A percentile compares a stretch with the other conserved stretches of the same genome.
Evolutionary conservation across 1,140 invertebrate species (phyloP).

Genomic region (Drosophila repletoides): DNA sequence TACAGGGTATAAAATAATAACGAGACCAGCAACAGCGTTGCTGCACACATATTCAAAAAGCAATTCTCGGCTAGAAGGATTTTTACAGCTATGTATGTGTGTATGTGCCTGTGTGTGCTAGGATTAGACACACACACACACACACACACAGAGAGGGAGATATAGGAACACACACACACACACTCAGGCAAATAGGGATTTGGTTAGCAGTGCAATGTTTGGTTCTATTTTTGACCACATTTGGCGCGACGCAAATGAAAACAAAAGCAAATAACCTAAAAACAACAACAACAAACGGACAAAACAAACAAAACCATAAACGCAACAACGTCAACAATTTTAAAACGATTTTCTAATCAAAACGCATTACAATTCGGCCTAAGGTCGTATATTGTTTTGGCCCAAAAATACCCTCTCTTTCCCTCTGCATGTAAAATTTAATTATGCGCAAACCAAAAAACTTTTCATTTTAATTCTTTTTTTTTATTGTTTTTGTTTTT

Average conservation of each 20-base stretch:
- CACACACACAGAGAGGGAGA: too few relatives aligned
- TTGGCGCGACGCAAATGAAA: constrained; percentile 44
- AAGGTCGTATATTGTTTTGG: constrained; percentile 13
- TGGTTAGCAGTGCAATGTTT: constrained; percentile 11
- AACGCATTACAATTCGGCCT: constrained; percentile 48
- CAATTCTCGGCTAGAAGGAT: constrained; percentile 63
- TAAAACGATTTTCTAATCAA: constrained; percentile 79
- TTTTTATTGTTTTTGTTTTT: background rate
- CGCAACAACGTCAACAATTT: constrained; percentile 40
- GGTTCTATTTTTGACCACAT: constrained; percentile 17
- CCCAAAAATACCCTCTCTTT: background rate
- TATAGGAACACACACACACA: constrained; percentile 29
- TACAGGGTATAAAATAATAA: constrained; percentile 17
- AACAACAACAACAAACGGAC: constrained; percentile 10
- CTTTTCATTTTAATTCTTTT: constrained; percentile 9
- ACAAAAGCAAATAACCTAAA: constrained; percentile 37
- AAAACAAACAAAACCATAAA: constrained; percentile 31
- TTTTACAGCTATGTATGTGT: constrained; percentile 8
- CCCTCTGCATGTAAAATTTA: constrained; percentile 43
- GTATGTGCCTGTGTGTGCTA: background rate
- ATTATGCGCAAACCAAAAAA: constrained; percentile 49
- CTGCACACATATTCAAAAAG: constrained; percentile 69
- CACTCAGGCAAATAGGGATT: constrained; percentile 28
- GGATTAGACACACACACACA: constrained; percentile 21
- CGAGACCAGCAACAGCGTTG: constrained; percentile 43